Evolutionary conservation across 2,113 vertebrate genomes (phyloP), one percentile per base, ranked within the genome.

Genomic region (Forbesichthys agassizii): DNA sequence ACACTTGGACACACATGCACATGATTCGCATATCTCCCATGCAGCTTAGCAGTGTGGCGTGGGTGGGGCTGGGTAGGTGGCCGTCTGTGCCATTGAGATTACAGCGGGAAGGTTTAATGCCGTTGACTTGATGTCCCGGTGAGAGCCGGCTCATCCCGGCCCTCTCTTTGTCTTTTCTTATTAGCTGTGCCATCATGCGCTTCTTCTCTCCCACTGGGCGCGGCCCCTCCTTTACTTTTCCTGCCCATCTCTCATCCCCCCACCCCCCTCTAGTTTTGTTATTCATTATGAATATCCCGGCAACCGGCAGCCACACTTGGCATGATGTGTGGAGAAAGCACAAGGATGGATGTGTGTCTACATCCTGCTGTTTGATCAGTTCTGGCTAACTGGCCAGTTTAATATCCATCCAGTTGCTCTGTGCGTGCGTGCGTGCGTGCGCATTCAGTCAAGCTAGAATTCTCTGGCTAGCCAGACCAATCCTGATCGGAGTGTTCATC

Each of bases 321-420:
- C 83, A 82, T 64, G 27, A 27, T 27, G 27, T 27, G 54, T 46
- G 12, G 42, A 33, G 1, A 60, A 11, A 64, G 59, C 52, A 54
- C 56, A 48, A 68, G 73, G 49, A 10, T 48, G 52, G 11, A 11
- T 57, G 75, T 55, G 3, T 78, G 52, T 47, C 7, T 12, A n/a
- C 58, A 12, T 61, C 89, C 84, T 71, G 84, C 81, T 78, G 87
- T 89, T 88, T 88, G 82, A 88, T 78, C 73, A 63, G 63, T 20
- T 71, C 84, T 86, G 87, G 86, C 81, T 0, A 68, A 54, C 64
- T 65, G 64, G 54, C 12, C 71, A 66, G 51, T 75, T 73, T 72
- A 47, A 69, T 64, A 55, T 42, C 61, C 64, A 13, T 65, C 54
- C 55, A 66, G n/a, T 66, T 7, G 51, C 36, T 33, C 11, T 16